phyloP scores from a whole-genome alignment of 2,113 vertebrate species.

The Columba janthina region DNA sequence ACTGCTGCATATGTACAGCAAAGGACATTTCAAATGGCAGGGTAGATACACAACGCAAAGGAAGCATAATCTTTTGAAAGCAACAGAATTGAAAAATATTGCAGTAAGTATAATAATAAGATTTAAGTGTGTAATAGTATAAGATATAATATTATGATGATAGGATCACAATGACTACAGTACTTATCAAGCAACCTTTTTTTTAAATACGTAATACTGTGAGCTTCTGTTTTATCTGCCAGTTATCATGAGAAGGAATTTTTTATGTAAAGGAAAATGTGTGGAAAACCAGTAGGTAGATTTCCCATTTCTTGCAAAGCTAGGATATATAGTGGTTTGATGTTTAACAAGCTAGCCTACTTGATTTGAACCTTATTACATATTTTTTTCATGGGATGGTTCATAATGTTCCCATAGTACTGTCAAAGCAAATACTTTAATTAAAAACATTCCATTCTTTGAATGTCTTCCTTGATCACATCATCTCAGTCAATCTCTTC shows the following conservation, averaged over 20 bases:
- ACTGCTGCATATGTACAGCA: background rate
- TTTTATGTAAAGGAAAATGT: background rate
- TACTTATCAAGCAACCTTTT: background rate
- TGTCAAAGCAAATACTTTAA: background rate
- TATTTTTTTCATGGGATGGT: background rate
- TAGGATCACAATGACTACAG: background rate
- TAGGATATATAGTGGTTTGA: background rate
- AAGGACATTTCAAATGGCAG: background rate
- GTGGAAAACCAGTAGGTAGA: background rate
- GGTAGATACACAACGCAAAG: background rate
- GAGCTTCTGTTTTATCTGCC: background rate
- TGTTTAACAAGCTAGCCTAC: background rate
- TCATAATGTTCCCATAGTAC: background rate
- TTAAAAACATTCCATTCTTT: slow-evolving; percentile 1
- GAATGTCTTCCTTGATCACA: background rate
- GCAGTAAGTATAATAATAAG: background rate
- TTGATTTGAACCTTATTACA: background rate
- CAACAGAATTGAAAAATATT: background rate
- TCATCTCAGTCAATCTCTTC: background rate
- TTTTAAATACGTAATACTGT: background rate
- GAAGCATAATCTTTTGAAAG: background rate
- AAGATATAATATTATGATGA: background rate
- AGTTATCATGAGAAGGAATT: background rate
- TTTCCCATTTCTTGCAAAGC: background rate
- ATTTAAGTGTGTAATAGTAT: background rate